These are phyloP conservation scores for Pseudotriccus pelzelni DNA, from an alignment of 2,797 vertebrate species.

Conservation along the genomic window DNA sequence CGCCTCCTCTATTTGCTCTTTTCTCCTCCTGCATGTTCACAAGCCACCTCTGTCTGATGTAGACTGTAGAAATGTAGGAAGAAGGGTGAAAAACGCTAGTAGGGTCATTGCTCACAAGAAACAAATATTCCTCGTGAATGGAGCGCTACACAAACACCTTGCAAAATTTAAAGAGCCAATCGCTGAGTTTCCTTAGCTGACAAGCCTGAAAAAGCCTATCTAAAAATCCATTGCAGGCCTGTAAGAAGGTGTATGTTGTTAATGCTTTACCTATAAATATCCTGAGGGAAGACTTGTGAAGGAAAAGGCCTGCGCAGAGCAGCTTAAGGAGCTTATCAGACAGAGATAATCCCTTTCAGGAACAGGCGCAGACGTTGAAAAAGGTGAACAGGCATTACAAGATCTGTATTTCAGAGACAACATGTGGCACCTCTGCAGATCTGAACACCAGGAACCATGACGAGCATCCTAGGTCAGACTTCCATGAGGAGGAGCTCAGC, in stretches of 20 bases:
- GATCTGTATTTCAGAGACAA: neutral
- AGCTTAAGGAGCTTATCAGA: conserved; percentile 66
- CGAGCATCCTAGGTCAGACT: neutral
- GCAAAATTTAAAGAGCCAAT: neutral
- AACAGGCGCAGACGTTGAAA: neutral
- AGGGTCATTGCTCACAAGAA: neutral
- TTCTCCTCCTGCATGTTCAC: neutral
- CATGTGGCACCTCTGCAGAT: neutral
- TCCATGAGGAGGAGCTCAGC: neutral
- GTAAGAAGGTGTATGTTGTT: neutral
- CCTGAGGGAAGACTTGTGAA: conserved; percentile 9
- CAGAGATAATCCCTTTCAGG: conserved; percentile 47
- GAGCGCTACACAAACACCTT: neutral
- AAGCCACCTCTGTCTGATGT: neutral
- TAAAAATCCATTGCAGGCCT: neutral
- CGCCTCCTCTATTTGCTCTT: neutral
- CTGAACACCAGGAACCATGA: neutral
- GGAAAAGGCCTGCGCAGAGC: conserved; percentile 16
- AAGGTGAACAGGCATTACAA: conserved; percentile 33
- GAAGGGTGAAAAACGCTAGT: neutral
- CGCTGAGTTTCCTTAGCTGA: neutral
- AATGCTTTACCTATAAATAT: conserved; percentile 63
- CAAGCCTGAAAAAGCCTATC: neutral
- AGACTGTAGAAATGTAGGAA: neutral
- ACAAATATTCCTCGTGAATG: neutral